Base-by-base conservation (phyloP, 2,888 invertebrate genomes). In the Galeopsomyia nigrocyanea region DNA sequence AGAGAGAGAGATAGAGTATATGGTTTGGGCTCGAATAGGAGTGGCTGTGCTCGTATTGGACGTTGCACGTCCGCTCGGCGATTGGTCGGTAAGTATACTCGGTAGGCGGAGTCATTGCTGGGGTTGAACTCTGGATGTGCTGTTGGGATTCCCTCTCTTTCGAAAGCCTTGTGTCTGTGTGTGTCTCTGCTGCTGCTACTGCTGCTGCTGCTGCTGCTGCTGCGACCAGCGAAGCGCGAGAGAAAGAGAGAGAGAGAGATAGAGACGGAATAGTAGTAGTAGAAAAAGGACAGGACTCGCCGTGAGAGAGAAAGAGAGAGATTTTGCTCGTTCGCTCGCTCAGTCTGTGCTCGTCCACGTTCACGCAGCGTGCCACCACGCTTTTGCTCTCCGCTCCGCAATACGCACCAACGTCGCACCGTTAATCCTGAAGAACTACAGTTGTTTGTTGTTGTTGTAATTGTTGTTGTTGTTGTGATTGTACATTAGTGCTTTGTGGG, bases 281-380 rank as follows among this genome's bases (percentile, higher is more conserved):
- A 77, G 82, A 82, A 79, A 82, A 80, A 82, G 82, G 82, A 83
- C 80, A 79, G 70, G 68, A 70, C 67, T 57, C 58, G 50, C 55
- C 72, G 57, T 50, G 79, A 78, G 76, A 39, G 39, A 39, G 13
- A 39, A 7, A 31, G 39, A 39, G 10, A 39, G 13, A 39, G 39
- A 50, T 17, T 19, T 31, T 17, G 60, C 39, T 17, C 79, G 77
- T 39, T 39, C 73, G 78, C 79, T 80, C 83, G 79, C 83, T 82
- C 86, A 86, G 86, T 86, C 83, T 83, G 84, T 83, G 84, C 85
- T 86, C 81, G 84, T 82, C 85, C 84, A 86, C 82, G 67, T 53
- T 73, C 60, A 66, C 66, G 62, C n/a, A 9, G 13, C 21, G 21
- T 21, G 2, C 21, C 19, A 19, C 13, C n/a, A 39, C n/a, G 7